phyloP scores from a whole-genome alignment of 2,113 vertebrate genomes.

The Potamarius usumacintae region DNA sequence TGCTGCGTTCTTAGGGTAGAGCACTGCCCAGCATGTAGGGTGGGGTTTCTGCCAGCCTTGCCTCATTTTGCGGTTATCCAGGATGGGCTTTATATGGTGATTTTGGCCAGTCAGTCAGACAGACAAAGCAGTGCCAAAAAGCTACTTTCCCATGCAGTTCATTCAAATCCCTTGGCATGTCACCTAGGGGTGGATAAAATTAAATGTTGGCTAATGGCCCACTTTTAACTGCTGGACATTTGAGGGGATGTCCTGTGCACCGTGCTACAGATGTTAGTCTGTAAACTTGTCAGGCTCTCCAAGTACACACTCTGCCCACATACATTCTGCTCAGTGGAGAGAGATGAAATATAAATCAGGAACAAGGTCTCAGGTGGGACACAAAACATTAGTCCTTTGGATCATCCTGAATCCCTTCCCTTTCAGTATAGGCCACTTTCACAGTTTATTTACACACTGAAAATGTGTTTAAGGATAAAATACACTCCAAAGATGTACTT shows the following conservation, averaged over 20 bases:
- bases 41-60: neutral
- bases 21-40: neutral
- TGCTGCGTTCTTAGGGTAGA: neutral
- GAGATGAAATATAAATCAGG: neutral
- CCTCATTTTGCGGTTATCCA: neutral
- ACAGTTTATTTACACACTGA: neutral
- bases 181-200: neutral
- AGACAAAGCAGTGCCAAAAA: neutral
- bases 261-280: neutral
- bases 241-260: neutral
- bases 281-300: neutral
- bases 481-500: neutral
- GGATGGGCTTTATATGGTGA: neutral
- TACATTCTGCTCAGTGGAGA: constrained; percentile 1
- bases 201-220: neutral
- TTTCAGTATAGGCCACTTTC: neutral
- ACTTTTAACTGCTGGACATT: neutral
- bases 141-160: neutral
- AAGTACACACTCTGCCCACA: neutral
- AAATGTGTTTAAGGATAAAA: neutral
- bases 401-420: neutral
- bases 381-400: neutral
- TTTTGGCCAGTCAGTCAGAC: neutral
- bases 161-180: neutral
- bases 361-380: neutral